These are phyloP conservation scores for Chaetorhynchus papuensis DNA, from an alignment of 2,113 vertebrate genomes.

Conservation along the genomic window DNA sequence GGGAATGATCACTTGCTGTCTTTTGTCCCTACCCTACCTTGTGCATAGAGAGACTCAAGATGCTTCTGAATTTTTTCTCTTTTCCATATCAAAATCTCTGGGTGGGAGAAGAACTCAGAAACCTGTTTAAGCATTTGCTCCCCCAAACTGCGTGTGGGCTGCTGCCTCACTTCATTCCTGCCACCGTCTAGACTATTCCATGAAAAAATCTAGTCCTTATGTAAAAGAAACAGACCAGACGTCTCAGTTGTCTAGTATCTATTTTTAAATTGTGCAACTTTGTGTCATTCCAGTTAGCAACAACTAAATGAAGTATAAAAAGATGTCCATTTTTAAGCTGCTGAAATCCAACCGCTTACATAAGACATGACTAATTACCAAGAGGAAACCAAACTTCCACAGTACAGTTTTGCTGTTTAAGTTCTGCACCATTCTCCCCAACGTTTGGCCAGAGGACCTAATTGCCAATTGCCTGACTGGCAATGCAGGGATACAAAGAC, in stretches of 20 bases:
- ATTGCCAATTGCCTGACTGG: neutral
- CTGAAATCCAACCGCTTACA: neutral
- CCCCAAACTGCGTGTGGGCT: constrained; percentile 27
- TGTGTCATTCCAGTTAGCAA: constrained; percentile 40
- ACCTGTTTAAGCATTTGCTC: constrained; percentile 41
- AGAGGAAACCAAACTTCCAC: constrained; percentile 2
- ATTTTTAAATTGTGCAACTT: constrained; percentile 55
- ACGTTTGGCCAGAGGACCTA: neutral
- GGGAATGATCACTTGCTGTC: neutral
- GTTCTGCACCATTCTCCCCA: neutral
- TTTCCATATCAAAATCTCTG: neutral
- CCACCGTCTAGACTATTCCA: constrained; percentile 43
- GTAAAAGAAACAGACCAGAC: constrained; percentile 44
- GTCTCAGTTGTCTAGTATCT: constrained; percentile 39
- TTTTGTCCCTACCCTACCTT: neutral
- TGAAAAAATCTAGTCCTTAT: constrained; percentile 46
- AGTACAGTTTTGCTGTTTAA: neutral
- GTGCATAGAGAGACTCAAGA: neutral
- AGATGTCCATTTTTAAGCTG: constrained; percentile 39
- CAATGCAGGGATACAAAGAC: neutral
- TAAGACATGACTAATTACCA: constrained; percentile 49
- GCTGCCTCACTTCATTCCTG: constrained; percentile 44
- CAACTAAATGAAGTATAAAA: constrained; percentile 37
- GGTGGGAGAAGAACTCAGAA: constrained; percentile 8
- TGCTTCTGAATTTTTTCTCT: neutral